Evolutionary conservation across 2,113 vertebrate genomes (phyloP), one percentile per base, ranked within the genome.

Genomic region (Ictalurus punctatus): DNA sequence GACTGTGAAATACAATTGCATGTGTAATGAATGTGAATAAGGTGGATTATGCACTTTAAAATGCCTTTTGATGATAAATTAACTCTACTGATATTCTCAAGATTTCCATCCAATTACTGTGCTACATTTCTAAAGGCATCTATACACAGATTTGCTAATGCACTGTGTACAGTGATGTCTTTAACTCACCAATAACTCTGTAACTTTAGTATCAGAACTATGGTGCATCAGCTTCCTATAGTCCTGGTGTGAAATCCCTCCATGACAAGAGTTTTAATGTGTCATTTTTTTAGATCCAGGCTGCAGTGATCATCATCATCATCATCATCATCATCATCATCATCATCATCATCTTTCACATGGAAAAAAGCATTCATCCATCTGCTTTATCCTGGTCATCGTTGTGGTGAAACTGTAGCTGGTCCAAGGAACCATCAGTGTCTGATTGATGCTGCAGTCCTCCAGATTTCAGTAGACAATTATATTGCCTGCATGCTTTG

Each of bases 191-290:
- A 56, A 56, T 67, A 87, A 44, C 74, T 34, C 16, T 76, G 52
- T 58, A 87, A 65, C 59, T 79, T 69, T 69, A 19, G 14, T 79
- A 84, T 87, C 82, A 61, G 84, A 74, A 74, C 37, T 40, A 69
- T 37, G 34, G 27, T 48, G n/a, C 84, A 86, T 71, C 73, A 87
- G 8, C 34, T 40, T 63, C 16, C 30, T 21, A 34, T 84, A 74
- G 48, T 87, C 85, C 86, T 61, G 81, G 56, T 78, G 80, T 86
- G 37, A 90, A 63, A 90, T 83, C 48, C 54, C 69, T 87, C 17
- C 73, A 78, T 83, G 86, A 73, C 9, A 48, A 61, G 81, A 63
- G 81, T 17, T 84, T 89, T 85, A 71, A 25, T 61, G 40, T 79
- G 61, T 30, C 4, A 37, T 71, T 71, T 71, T 71, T 30, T 34